Conservation (phyloP, 23 tunicate species). For the Ascidia mentula region DNA sequence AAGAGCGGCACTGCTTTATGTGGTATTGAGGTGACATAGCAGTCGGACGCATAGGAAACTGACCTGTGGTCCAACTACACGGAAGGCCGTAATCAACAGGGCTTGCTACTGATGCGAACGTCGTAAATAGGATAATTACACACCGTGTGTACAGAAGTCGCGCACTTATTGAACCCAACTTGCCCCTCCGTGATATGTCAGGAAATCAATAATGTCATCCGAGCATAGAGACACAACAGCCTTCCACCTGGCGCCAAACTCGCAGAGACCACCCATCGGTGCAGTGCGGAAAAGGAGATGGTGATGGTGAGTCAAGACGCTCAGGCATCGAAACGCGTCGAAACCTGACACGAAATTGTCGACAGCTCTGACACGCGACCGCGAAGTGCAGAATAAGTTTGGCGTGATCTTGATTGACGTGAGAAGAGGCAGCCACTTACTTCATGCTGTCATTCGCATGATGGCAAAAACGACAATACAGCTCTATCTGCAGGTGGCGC, state of each 20-base stretch:
- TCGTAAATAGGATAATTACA: too few species aligned
- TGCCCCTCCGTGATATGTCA: conserved; percentile 2
- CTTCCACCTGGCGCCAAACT: not conserved
- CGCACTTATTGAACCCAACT: not conserved
- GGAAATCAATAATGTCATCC: not conserved
- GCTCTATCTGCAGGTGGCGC: too few species aligned
- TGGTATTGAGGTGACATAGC: not conserved
- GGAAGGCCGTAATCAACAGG: too few species aligned
- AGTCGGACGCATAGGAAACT: not conserved
- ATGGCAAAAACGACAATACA: too few species aligned
- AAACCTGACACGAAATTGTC: not conserved
- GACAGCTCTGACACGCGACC: conserved; percentile 1
- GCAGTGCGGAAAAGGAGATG: not conserved
- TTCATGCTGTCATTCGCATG: too few species aligned
- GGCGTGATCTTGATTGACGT: conserved; percentile 11
- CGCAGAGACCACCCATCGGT: not conserved
- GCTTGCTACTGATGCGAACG: too few species aligned
- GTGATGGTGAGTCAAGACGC: not conserved
- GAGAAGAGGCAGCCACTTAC: conserved; percentile 10
- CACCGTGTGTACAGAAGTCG: too few species aligned
- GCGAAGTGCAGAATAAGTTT: not conserved
- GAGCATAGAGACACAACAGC: not conserved
- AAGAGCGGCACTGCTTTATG: not conserved
- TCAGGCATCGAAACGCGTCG: not conserved
- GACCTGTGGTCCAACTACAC: not conserved